Evolutionary conservation across 2,888 invertebrate genomes (phyloP), one percentile per base, ranked within the genome.

Genomic region (Drosophila nigricruria): DNA sequence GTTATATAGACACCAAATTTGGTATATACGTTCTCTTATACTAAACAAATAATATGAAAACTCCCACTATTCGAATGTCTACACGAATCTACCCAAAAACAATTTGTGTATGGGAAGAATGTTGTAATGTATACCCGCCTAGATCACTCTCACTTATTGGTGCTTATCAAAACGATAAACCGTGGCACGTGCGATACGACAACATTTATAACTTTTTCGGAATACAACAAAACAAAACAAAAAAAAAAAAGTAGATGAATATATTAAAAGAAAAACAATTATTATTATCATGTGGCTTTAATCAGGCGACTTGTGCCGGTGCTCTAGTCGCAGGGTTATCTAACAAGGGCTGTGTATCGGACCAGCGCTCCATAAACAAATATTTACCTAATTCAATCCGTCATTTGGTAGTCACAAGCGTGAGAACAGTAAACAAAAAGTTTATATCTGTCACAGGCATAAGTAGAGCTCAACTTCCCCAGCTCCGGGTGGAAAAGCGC

Each of bases 401-500:
- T 92, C 91, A 92, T 92, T 92, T 92, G 91, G 92, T 92, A 92
- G 92, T 92, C 92, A 92, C 92, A 91, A 91, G 92, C 92, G 92
- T 92, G 92, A 92, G 92, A 92, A 92, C 85, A 90, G 92, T 91
- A 92, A 92, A 92, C 92, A 92, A 62, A 61, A 79, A 68, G 53
- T 72, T 79, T 67, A 71, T 77, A 79, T 78, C 77, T 74, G 40
- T 63, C 54, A 53, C 61, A 74, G 74, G 75, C 77, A 78, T 71
- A 77, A 74, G 67, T 66, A 42, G 50, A 64, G 45, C 56, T 63
- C 58, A 38, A 42, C 32, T 14, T 9, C 5, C 53, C 30, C 25
- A 40, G 42, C 12, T 32, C 36, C 36, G 25, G 25, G 34, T 36
- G 45, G 18, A 54, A 18, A 18, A 18, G 6, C 27, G 47, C 45